Evolutionary conservation across 2,888 invertebrate species (phyloP), one percentile per base, ranked within the genome.

Genomic region (Hymenopus coronatus): DNA sequence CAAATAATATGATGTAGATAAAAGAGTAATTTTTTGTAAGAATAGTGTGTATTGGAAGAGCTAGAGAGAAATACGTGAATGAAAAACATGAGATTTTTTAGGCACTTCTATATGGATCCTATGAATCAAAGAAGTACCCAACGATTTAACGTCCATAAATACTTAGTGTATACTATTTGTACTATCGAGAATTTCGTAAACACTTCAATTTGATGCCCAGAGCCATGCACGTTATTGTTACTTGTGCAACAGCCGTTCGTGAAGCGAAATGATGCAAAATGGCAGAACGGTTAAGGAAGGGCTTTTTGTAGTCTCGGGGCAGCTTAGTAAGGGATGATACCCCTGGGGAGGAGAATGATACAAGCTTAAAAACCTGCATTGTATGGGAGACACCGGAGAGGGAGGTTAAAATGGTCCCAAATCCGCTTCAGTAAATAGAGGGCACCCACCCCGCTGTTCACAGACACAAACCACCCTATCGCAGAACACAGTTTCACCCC

Each of bases 331-430:
- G 82, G 87, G 82, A 82, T 87, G 87, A 87, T 87, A 87, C 87
- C 87, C 86, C 28, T 27, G 54, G 87, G 82, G 87, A 82, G 81
- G 27, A 33, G 87, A 82, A 25, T 82, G 87, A 87, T 87, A 87
- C 82, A 82, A 87, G 87, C 87, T 87, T 87, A 82, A 87, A 86
- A 87, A 82, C 87, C 87, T 82, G 87, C 82, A 82, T 87, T 87
- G 87, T 87, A 87, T 33, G 82, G 84, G 90, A 70, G 30, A 82
- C 85, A 90, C 89, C 90, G 88, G 89, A 90, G 91, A 89, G 83
- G 90, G 90, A 91, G 91, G 90, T 91, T 90, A 91, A 91, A 91
- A 91, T 89, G 89, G 86, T 86, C 89, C 89, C 54, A 89, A 89
- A 89, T 89, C 89, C 89, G 85, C 89, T 89, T 86, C 89, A 83